Base-by-base conservation (phyloP, 1,140 invertebrate genomes). In the Homarus americanus region DNA sequence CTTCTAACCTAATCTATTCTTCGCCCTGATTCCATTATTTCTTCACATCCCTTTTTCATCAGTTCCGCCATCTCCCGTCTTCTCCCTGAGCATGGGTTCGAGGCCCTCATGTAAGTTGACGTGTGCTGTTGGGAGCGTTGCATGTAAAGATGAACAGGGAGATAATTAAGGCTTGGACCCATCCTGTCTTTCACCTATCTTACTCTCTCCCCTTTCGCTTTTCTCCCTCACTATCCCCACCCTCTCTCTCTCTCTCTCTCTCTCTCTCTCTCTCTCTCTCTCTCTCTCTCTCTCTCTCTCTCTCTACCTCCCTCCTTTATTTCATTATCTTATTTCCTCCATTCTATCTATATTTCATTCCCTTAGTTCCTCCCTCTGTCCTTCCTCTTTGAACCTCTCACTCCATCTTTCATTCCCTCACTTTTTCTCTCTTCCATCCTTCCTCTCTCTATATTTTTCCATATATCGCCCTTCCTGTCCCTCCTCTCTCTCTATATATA, bases 91-190 rank as follows among this genome's bases (percentile, higher is more conserved):
- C 41, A 40, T 34, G n/a, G 24, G 2, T 3, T 28, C 79, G 5
- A 32, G 63, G 34, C 58, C 34, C 36, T 69, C 28, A 76, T 58
- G 79, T 32, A 17, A 34, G 49, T 10, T 82, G 79, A 82, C 79
- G 79, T 34, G n/a, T 17, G 2, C 73, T n/a, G 2, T 36, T 82
- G 32, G 20, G 78, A 20, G 49, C 84, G 34, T 53, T 86, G 84
- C 84, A 86, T 86, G 84, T 76, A 28, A 76, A 63, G 84, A 86
- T 86, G 72, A 86, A 86, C 84, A 86, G 36, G 12, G 5, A 53
- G 84, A 86, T 86, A 86, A 86, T 86, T 76, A 32, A 28, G 53
- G 78, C 28, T 76, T 49, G n/a, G 72, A 53, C 73, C 49, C 41
- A 58, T 38, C 72, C 49, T 15, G 17, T 69, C 40, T 82, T 20